A percentile compares a stretch with the other conserved stretches of the same genome.
phyloP scores from a whole-genome alignment of 2,113 vertebrate genomes.

The Sylvietta virens region DNA sequence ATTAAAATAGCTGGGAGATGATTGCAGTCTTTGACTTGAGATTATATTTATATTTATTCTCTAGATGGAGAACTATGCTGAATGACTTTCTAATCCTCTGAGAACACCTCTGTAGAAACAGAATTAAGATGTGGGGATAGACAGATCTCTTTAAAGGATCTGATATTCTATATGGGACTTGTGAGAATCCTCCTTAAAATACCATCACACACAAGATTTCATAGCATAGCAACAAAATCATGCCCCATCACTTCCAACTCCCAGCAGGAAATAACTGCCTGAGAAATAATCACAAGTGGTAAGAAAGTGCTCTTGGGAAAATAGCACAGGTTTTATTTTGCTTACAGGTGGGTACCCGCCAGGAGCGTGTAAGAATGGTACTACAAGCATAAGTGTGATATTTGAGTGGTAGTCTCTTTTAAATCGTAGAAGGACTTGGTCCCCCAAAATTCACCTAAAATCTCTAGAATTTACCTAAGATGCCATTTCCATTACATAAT shows the following conservation, averaged over 20 bases:
- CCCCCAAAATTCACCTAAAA: not conserved
- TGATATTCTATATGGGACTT: not conserved
- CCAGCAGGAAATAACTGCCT: not conserved
- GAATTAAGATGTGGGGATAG: not conserved
- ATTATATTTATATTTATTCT: not conserved
- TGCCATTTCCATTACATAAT: not conserved
- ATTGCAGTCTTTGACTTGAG: not conserved
- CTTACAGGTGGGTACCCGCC: not conserved
- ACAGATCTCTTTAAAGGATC: not conserved
- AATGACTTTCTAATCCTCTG: conserved; percentile 1
- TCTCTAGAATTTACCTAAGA: not conserved
- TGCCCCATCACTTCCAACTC: not conserved
- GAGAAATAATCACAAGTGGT: not conserved
- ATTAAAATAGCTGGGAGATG: conserved; percentile 20
- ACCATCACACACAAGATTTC: not conserved
- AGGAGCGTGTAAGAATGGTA: not conserved
- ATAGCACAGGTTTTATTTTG: not conserved
- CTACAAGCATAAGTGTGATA: not conserved
- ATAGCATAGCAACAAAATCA: not conserved
- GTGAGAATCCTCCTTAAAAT: not conserved
- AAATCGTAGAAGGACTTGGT: not conserved
- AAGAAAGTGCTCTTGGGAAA: not conserved
- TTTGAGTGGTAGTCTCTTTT: not conserved
- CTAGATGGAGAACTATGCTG: not conserved
- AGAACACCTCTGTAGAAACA: not conserved